Evolutionary conservation across 2,888 invertebrate genomes (phyloP).

Genomic region (Thumatha senex): DNA sequence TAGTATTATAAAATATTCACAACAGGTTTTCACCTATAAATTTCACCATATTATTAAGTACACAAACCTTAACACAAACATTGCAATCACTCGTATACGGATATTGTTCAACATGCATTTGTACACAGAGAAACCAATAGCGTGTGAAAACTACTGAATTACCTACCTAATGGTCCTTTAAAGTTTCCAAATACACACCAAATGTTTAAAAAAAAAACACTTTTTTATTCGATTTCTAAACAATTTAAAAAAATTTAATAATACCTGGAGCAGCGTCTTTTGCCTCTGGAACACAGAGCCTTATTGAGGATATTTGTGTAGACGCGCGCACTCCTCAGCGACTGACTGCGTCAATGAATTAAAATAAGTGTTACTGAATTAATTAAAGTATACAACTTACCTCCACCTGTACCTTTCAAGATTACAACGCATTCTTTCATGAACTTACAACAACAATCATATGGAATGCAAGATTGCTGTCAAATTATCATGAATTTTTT

Average conservation of each 20-base stretch:
- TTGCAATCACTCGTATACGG: neutral
- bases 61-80: neutral
- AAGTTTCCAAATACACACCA: no score
- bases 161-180: no score
- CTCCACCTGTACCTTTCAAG: neutral
- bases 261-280: no score
- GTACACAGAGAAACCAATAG: neutral
- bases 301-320: neutral
- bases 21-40: neutral
- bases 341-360: conserved; percentile 22
- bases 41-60: neutral
- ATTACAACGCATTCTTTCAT: neutral
- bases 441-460: neutral
- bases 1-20: neutral
- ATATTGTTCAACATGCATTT: neutral
- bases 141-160: neutral
- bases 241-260: no score
- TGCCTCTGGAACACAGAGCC: neutral
- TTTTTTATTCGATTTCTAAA: no score
- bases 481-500: neutral
- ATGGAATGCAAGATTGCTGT: neutral
- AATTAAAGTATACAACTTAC: conserved; percentile 13
- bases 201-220: no score
- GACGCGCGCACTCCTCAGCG: neutral
- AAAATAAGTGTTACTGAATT: conserved; percentile 23